A percentile compares a stretch with the other conserved stretches of the same genome.
Evolutionary conservation across 2,888 invertebrate genomes (phyloP).

Genomic region (Drosophila buzzatii): DNA sequence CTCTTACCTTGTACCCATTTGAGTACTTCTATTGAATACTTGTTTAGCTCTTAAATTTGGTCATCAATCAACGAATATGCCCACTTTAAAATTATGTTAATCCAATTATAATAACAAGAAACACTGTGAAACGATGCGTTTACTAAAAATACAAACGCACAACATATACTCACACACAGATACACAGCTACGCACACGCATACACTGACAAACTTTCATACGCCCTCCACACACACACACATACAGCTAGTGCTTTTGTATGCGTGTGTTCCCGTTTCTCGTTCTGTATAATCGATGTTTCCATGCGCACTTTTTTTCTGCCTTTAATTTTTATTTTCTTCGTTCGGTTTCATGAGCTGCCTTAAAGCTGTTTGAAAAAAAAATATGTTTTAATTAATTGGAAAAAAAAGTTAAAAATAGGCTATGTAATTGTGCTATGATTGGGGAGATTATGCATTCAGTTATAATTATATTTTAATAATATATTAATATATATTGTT

Average conservation of each 20-base stretch:
- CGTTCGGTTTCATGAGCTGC: neutral
- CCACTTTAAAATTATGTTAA: neutral
- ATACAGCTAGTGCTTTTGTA: neutral
- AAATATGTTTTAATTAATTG: constrained; percentile 16
- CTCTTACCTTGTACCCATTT: too few relatives aligned
- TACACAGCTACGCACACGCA: neutral
- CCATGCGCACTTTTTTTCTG: constrained; percentile 48
- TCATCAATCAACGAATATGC: neutral
- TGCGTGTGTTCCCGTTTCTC: constrained; percentile 41
- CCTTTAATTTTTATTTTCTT: constrained; percentile 5
- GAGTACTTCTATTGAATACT: neutral
- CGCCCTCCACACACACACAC: neutral
- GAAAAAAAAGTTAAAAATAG: too few relatives aligned
- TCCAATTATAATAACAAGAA: constrained; percentile 8
- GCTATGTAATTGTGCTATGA: neutral
- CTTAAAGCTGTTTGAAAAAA: neutral
- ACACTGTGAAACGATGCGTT: constrained; percentile 32
- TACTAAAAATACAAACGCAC: constrained; percentile 18
- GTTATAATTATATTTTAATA: too few relatives aligned
- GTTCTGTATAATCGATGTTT: constrained; percentile 63
- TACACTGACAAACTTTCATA: too few relatives aligned
- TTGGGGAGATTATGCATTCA: neutral
- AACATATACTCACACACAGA: constrained; percentile 6
- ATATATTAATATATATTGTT: too few relatives aligned
- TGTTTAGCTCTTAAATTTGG: neutral